phyloP scores from a whole-genome alignment of 2,888 invertebrate species.

The Sarcophaga subvicina region DNA sequence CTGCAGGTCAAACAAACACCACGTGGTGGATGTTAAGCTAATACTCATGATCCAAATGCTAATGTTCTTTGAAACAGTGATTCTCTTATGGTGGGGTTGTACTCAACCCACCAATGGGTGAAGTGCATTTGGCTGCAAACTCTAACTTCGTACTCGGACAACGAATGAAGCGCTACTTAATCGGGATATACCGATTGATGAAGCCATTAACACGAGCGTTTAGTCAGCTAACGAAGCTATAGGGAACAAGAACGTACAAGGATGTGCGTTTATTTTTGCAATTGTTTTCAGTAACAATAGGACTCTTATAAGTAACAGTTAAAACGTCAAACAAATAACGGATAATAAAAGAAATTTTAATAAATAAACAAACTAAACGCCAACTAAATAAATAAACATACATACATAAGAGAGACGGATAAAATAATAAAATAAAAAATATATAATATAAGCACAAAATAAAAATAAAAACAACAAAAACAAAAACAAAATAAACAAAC shows the following conservation, averaged over 20 bases:
- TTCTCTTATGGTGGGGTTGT: background rate
- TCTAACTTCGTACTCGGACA: constrained; percentile 64
- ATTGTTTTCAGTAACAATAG: constrained; percentile 77
- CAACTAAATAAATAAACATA: constrained; percentile 47
- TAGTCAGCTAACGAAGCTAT: constrained; percentile 47
- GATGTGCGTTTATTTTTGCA: constrained; percentile 55
- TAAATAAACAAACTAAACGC: constrained; percentile 8
- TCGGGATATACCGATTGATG: constrained; percentile 52
- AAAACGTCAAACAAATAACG: constrained; percentile 63
- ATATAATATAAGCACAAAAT: background rate
- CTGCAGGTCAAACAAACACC: constrained; percentile 63
- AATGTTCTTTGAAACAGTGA: constrained; percentile 55
- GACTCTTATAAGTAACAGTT: constrained; percentile 75
- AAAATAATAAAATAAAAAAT: background rate
- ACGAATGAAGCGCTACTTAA: constrained; percentile 39
- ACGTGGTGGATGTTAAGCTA: constrained; percentile 76
- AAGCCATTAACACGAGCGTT: constrained; percentile 20
- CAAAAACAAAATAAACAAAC: constrained; percentile 30
- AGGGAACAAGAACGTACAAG: constrained; percentile 54
- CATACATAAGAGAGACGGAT: constrained; percentile 35
- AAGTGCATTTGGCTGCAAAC: constrained; percentile 65
- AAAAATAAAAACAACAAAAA: constrained; percentile 41
- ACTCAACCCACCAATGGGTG: constrained; percentile 74
- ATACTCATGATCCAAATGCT: constrained; percentile 56
- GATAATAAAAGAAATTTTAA: constrained; percentile 51